Evolutionary conservation across 2,113 vertebrate genomes (phyloP), one percentile per base, ranked within the genome.

Genomic region (Pao palembangensis): DNA sequence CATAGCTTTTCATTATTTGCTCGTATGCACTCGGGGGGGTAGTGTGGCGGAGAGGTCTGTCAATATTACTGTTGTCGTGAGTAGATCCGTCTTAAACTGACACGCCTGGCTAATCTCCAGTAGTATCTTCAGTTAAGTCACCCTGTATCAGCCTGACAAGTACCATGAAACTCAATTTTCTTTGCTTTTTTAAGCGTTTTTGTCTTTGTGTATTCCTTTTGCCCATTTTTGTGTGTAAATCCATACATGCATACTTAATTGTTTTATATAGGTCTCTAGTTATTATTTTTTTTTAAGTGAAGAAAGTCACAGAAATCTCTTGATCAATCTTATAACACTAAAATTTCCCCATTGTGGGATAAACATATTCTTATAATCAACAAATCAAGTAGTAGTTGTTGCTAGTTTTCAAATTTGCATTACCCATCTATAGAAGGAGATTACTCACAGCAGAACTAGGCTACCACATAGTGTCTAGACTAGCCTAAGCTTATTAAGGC

Each of bases 11-110:
- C 34, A 38, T 38, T 12, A 12, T 38, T 38, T 38, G 34, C 2
- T 12, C 34, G 11, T 38, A 38, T 12, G 11, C 34, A 38, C 34
- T 38, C 1, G 34, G 34, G 34, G 34, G 34, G 34, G 42, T n/a
- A 12, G 7, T 10, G 51, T 53, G 66, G 42, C 63, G 44, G 64
- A 44, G 43, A 13, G 43, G 43, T 44, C 14, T 69, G 62, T 82
- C 78, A 84, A 69, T 80, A 67, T 71, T 58, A 62, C 64, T 73
- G 76, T 85, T 81, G 68, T 73, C 73, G 46, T 23, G 71, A 55
- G 47, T 64, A 58, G 60, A 68, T 61, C 51, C 57, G 2, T 21
- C 60, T 65, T 63, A 51, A 71, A 60, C 50, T 0, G 0, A 75
- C 69, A 58, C 25, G 47, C 69, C 64, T 57, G 52, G 55, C 59